Base-by-base conservation (phyloP, 30 jellyfish, hydroid and myxozoan genomes). In the Aurelia aurita complex sp. Pacific region DNA sequence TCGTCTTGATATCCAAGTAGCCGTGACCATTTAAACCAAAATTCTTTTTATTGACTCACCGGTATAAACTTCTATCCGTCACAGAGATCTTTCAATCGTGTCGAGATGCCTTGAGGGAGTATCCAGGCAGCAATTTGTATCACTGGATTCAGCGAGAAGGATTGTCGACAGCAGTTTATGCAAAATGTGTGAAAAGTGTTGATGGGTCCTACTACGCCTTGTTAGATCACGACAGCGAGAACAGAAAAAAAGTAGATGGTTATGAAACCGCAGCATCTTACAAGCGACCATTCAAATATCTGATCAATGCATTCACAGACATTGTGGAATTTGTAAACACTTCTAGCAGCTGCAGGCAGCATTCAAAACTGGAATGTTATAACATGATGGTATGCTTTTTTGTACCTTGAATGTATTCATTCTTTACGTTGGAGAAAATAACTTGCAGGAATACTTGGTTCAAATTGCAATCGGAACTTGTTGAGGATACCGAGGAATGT, bases 281-380 rank as follows among this genome's bases (percentile, higher is more conserved):
- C 33, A 70, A 70, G 33, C 9, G 63, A 36, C n/a, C 80, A 10
- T 23, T 70, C 62, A 29, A 14, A 1, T 70, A 70, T 57, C 16
- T 57, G 38, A 46, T 10, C 66, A 70, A 70, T 42, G 64, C 32
- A 10, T 54, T 77, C 67, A 18, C 61, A 4, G 38, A 64, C 12
- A 77, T 77, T 0, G 46, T 34, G 14, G 88, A 79, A 13, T 60
- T 77, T 14, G 64, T 77, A 14, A 78, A 77, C 12, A 23, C 18
- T 17, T 51, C 76, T 4, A 34, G 64, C 42, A 16, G 19, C 29
- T 77, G 88, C 42, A 61, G 78, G n/a, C 88, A 77, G 51, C 54
- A 51, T 15, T 61, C 73, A 2, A 61, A 52, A 43, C 36, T 53
- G 18, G 88, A 77, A 38, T 77, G 88, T 60, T 36, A 15, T 32